Evolutionary conservation across 2,797 vertebrate species (phyloP), one percentile per base, ranked within the genome.

Genomic region (Petrocephalus schoutedeni): DNA sequence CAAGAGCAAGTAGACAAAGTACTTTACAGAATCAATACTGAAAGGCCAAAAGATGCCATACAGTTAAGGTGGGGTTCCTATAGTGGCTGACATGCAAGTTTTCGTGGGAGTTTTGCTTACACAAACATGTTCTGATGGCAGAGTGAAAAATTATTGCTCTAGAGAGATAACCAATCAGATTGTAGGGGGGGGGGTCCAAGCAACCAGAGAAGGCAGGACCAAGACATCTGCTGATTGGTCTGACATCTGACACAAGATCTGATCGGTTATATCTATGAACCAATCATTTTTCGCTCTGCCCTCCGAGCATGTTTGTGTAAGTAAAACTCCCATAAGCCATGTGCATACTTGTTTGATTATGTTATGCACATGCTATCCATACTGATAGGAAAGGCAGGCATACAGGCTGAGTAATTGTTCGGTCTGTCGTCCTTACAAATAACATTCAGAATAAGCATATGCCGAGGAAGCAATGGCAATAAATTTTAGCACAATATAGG

Each of bases 311-410:
- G 36, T 41, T 41, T 41, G 36, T 41, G 36, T 41, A 41, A 41
- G 36, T 41, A 41, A 41, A 41, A 41, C 36, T 41, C 36, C 2
- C 3, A 41, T 41, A 28, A 28, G 36, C 36, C 36, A 41, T 3
- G 28, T 41, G 36, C 67, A 19, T 74, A 87, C 7, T 57, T 36
- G 94, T 94, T 77, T 77, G 36, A 36, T 77, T 49, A 77, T 77
- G n/a, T 41, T 49, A 77, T 19, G 41, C 16, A 45, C 41, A 77
- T 77, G 41, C 41, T n/a, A 28, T 10, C 41, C 36, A 77, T 8
- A 49, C 19, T 2, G 41, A 49, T 77, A 36, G 71, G 41, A n/a
- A 77, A n/a, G 36, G 19, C 41, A 41, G 41, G 71, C 36, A 49
- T 0, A 49, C 28, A 36, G 64, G 32, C 64, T 36, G 61, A 28